Percentiles rank a stretch among this genome's conserved stretches.
phyloP scores from a whole-genome alignment of 2,888 invertebrate species.

The Lepidonotus clava region DNA sequence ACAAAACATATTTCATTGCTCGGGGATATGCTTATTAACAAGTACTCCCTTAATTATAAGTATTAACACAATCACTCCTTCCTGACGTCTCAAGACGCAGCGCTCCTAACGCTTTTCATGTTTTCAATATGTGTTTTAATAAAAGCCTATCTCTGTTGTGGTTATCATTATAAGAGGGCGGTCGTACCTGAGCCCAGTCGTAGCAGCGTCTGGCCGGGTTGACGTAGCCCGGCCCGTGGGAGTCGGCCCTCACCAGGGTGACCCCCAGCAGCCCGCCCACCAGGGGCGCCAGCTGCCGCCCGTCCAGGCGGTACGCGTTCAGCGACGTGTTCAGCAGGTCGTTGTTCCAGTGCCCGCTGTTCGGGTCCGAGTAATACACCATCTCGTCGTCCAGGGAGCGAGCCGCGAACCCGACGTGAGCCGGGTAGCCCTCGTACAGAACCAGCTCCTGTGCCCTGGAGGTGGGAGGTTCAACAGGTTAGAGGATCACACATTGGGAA shows the following conservation, averaged over 20 bases:
- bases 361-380: background rate
- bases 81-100: too few species aligned
- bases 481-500: too few species aligned
- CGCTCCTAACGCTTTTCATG: too few species aligned
- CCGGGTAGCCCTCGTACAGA: slow-evolving; percentile 30
- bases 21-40: too few species aligned
- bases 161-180: too few species aligned
- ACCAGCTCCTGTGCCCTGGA: slow-evolving; percentile 3
- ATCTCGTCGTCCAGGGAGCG: background rate
- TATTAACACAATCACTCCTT: too few species aligned
- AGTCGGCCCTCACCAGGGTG: background rate
- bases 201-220: slow-evolving; percentile 10
- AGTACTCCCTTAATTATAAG: too few species aligned
- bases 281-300: background rate
- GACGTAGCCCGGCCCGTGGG: background rate
- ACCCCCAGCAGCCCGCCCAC: background rate
- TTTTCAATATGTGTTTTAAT: too few species aligned
- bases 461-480: too few species aligned
- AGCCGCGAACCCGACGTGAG: background rate
- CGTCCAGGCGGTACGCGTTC: slow-evolving; percentile 33
- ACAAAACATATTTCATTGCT: too few species aligned
- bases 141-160: too few species aligned
- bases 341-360: slow-evolving; percentile 43
- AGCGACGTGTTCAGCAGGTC: background rate
- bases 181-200: background rate